Base-by-base conservation (phyloP, 2,113 vertebrate genomes). In the Dasyurus viverrinus region DNA sequence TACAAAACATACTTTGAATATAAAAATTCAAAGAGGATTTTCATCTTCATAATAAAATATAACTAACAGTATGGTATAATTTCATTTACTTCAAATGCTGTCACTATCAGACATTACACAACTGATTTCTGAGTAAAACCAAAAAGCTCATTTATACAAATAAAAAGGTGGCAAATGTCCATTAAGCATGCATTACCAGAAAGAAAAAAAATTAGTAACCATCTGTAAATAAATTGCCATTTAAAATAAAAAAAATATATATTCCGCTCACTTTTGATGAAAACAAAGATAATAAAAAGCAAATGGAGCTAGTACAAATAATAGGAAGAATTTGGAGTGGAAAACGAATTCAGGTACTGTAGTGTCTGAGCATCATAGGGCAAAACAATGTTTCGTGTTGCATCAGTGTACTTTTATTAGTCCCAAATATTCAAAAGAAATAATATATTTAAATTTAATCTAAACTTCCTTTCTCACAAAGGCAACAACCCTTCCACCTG, bases 11-110 rank as follows among this genome's bases (percentile, higher is more conserved):
- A 93, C 46, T 91, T 1, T 2, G 42, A 98, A 95, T 1, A 42
- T 53, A 95, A 95, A 91, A 52, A 90, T 94, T 89, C 92, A 94
- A 97, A 46, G 91, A 24, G 93, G 91, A 96, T 95, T 97, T 96
- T 97, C 90, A 96, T 90, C 60, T 53, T 95, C 0, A 1, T 90
- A 93, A 84, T 0, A 93, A 9, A 96, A 16, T 89, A 54, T 46
- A 36, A 93, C 25, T n/a, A 93, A 48, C 50, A 95, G 97, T 57
- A 94, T 27, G 91, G 46, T 84, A 95, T 91, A 96, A 97, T 93
- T 94, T 96, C 26, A 95, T 96, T 98, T 93, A 94, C 93, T 95
- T 97, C 5, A 1, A 68, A 68, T 36, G 27, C 36, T 42, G 0
- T 89, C 24, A 93, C 92, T 93, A 68, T 47, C 46, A 92, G 92